Base-by-base conservation (phyloP, 2,113 vertebrate genomes). In the Microcebus tavaratra region DNA sequence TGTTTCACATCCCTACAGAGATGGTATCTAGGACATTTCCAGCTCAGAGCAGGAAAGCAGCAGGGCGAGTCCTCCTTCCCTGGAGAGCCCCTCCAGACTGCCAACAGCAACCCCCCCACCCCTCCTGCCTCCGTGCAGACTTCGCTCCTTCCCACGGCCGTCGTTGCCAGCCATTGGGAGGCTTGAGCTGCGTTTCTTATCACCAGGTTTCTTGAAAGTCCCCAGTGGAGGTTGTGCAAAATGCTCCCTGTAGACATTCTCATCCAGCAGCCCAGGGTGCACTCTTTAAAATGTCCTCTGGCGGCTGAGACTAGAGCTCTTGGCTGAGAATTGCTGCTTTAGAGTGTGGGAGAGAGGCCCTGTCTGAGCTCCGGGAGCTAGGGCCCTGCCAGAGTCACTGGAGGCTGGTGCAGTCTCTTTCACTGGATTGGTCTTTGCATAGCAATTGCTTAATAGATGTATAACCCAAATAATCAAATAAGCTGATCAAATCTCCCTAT, bases 321-420 rank as follows among this genome's bases (percentile, higher is more conserved):
- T 55, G 84, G n/a, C 36, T 45, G 48, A 68, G 57, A 88, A 76
- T 20, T 9, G 23, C 17, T 45, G 29, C 20, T 53, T 50, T 29
- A 13, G 11, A 80, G 50, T 25, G 8, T 1, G 5, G 61, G 67
- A 5, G 20, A 15, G 2, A 73, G 21, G 1, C 18, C 6, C 0
- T 21, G 48, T 63, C 25, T 59, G 75, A 89, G 45, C 87, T 50
- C 15, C 15, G 39, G 39, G 8, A 82, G 3, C 10, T 11, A 39
- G 63, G 3, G 9, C 21, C 13, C 2, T 3, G 12, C 48, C 55
- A 5, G 25, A 27, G 59, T 81, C n/a, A 67, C 55, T 65, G 31
- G 45, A 72, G 39, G 6, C 20, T 2, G 14, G 15, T 8, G 3
- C 80, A 45, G 25, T 70, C 73, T 21, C 61, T n/a, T n/a, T 45